These are phyloP conservation scores for Philopedon plagiatum DNA, from an alignment of 2,888 invertebrate species.

Conservation along the genomic window DNA sequence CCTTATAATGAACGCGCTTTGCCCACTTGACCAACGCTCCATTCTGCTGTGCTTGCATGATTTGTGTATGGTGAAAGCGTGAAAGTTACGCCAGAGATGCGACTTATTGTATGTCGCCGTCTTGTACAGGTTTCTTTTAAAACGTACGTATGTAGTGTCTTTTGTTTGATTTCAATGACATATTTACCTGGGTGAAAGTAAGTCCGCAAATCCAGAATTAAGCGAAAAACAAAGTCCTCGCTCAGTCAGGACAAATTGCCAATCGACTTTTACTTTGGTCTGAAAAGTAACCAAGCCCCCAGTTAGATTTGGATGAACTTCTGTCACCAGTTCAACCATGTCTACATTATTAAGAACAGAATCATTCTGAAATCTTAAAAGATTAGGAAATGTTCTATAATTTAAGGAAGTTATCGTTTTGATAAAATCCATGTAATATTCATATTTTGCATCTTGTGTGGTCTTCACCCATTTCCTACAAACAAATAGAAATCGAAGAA, in stretches of 20 bases:
- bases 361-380: conserved; percentile 68
- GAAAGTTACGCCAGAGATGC: too few relatives aligned
- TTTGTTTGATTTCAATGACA: too few relatives aligned
- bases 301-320: conserved; percentile 69
- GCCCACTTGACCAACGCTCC: too few relatives aligned
- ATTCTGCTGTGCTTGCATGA: too few relatives aligned
- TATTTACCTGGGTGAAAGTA: conserved; percentile 70
- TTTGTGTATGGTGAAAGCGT: too few relatives aligned
- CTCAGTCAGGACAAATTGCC: conserved; percentile 76
- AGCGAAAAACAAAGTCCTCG: conserved; percentile 76
- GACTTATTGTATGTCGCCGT: too few relatives aligned
- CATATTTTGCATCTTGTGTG: conserved; percentile 66
- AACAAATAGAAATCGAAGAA: too few relatives aligned
- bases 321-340: conserved; percentile 68
- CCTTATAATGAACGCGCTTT: too few relatives aligned
- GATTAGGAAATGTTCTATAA: conserved; percentile 65
- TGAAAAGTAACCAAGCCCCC: conserved; percentile 71
- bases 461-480: conserved; percentile 68
- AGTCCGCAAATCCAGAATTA: conserved; percentile 73
- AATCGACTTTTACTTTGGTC: conserved; percentile 62
- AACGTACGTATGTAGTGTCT: too few relatives aligned
- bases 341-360: conserved; percentile 66
- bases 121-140: too few relatives aligned
- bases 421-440: conserved; percentile 69
- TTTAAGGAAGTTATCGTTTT: conserved; percentile 69